Evolutionary conservation across 2,888 invertebrate genomes (phyloP).

Genomic region (Caenorhabditis sp.): DNA sequence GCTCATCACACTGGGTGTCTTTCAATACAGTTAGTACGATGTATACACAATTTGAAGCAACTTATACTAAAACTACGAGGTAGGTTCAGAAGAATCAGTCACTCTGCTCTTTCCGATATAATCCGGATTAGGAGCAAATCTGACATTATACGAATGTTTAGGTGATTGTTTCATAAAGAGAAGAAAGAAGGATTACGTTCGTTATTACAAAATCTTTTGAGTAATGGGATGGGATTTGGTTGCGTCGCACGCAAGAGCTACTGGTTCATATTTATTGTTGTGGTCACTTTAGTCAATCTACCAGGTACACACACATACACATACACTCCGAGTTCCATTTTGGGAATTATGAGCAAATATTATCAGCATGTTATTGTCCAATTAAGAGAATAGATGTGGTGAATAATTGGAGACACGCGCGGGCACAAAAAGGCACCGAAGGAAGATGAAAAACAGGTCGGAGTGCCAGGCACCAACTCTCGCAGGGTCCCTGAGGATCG

Average conservation of each 20-base stretch:
- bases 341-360: conserved; percentile 48
- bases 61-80: too few relatives aligned
- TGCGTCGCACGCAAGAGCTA: too few relatives aligned
- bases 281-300: conserved; percentile 33
- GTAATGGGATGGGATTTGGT: conserved; percentile 24
- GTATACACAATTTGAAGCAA: too few relatives aligned
- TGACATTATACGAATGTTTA: conserved; percentile 27
- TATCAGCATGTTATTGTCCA: conserved; percentile 34
- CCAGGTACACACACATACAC: conserved; percentile 26
- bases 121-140: conserved; percentile 13
- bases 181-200: conserved; percentile 48
- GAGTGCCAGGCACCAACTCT: conserved; percentile 13
- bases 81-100: conserved; percentile 32
- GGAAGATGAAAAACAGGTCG: neutral
- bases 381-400: conserved; percentile 30
- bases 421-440: neutral
- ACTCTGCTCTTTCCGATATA: too few relatives aligned
- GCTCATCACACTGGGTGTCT: too few relatives aligned
- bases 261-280: conserved; percentile 53
- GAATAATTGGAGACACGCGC: conserved; percentile 8
- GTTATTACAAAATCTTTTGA: neutral
- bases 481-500: conserved; percentile 18
- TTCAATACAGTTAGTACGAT: too few relatives aligned
- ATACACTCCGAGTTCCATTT: conserved; percentile 36
- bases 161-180: conserved; percentile 46